Evolutionary conservation across 2,113 vertebrate species (phyloP).

Genomic region (Apaloderma vittatum): DNA sequence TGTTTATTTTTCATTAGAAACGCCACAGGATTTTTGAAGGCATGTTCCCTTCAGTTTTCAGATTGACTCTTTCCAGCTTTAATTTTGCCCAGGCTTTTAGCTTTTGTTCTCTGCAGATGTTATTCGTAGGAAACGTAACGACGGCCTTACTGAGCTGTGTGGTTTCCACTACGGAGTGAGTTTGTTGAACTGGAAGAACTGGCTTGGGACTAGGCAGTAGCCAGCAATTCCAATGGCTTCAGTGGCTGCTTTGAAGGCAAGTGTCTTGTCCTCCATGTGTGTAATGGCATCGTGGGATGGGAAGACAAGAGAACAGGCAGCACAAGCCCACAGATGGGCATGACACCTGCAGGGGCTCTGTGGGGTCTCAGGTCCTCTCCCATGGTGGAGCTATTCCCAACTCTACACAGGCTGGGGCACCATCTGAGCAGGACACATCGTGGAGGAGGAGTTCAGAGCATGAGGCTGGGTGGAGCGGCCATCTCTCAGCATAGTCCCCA

Average conservation of each 20-base stretch:
- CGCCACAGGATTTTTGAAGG: slow-evolving; percentile 10
- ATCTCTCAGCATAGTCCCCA: rapidly evolving
- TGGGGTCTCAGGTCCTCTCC: not conserved
- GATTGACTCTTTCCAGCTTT: not conserved
- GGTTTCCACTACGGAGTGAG: not conserved
- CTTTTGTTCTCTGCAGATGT: slow-evolving; percentile 12
- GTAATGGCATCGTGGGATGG: not conserved
- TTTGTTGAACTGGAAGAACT: not conserved
- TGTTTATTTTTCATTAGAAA: slow-evolving; percentile 44
- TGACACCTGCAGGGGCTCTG: not conserved
- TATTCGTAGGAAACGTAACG: not conserved
- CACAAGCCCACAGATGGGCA: not conserved
- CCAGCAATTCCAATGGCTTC: not conserved
- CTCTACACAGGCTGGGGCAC: not conserved
- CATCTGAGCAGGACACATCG: rapidly evolving
- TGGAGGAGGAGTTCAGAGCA: not conserved
- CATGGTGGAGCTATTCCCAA: not conserved
- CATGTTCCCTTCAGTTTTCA: not conserved
- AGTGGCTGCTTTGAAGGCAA: not conserved
- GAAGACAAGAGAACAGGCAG: not conserved
- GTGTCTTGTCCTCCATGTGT: not conserved
- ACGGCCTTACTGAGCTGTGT: not conserved
- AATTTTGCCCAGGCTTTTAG: not conserved
- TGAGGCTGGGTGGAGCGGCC: not conserved
- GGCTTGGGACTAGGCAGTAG: not conserved